phyloP scores from a whole-genome alignment of 2,113 vertebrate genomes.

The Melierax canorus region DNA sequence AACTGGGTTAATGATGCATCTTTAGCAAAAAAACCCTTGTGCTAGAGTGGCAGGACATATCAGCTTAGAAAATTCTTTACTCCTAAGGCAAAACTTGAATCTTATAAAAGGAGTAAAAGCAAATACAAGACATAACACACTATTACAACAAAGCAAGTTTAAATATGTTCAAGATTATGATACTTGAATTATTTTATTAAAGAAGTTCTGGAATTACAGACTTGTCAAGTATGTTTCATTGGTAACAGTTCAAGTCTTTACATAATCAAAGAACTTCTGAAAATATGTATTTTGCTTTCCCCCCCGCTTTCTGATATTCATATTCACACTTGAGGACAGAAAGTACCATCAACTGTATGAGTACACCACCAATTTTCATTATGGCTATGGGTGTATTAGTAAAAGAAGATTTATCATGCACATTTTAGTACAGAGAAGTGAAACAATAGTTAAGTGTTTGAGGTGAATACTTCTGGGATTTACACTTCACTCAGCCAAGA shows the following conservation, averaged over 20 bases:
- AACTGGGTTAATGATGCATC: neutral
- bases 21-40: neutral
- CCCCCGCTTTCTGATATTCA: neutral
- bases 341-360: neutral
- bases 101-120: neutral
- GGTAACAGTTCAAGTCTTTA: neutral
- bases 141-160: neutral
- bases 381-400: neutral
- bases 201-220: neutral
- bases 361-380: neutral
- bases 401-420: neutral
- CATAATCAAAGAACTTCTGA: neutral
- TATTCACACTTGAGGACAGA: neutral
- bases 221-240: neutral
- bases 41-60: neutral
- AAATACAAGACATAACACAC: neutral
- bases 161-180: neutral
- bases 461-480: neutral
- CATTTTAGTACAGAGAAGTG: neutral
- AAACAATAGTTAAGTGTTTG: neutral
- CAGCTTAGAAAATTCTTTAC: neutral
- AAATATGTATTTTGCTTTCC: neutral
- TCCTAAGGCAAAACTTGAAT: neutral
- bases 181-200: neutral
- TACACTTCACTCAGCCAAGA: neutral